phyloP scores from a whole-genome alignment of 2,797 vertebrate genomes.

The Ctenochaetus hawaiiensis region DNA sequence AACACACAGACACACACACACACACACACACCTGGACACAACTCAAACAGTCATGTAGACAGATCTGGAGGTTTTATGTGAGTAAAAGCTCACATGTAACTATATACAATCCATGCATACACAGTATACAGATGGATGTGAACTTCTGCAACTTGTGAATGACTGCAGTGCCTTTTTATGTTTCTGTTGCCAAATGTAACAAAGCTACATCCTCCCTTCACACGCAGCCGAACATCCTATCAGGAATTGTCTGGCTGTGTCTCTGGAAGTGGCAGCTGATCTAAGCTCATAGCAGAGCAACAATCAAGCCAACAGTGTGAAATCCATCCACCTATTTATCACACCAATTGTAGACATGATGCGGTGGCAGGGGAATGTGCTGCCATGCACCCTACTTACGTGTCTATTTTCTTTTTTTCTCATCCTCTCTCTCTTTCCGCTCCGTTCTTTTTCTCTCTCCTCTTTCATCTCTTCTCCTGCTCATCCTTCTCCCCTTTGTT shows the following conservation, averaged over 20 bases:
- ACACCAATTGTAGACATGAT: constrained; percentile 64
- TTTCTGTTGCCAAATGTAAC: constrained; percentile 66
- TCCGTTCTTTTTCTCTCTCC: neutral
- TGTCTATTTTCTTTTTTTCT: constrained; percentile 28
- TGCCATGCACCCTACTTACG: constrained; percentile 44
- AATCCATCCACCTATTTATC: constrained; percentile 68
- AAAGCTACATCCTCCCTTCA: constrained; percentile 67
- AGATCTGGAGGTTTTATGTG: constrained; percentile 31
- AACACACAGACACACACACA: constrained; percentile 46
- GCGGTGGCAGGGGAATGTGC: constrained; percentile 68
- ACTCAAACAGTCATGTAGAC: constrained; percentile 32
- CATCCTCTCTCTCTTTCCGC: too few species aligned
- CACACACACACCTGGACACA: constrained; percentile 31
- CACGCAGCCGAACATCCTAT: constrained; percentile 66
- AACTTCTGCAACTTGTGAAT: constrained; percentile 36
- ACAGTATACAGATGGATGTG: constrained; percentile 1
- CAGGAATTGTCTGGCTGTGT: constrained; percentile 68
- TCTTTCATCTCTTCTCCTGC: constrained; percentile 23
- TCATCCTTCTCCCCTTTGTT: constrained; percentile 9
- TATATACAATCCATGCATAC: constrained; percentile 1
- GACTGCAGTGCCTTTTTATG: constrained; percentile 34
- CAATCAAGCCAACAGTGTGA: constrained; percentile 55
- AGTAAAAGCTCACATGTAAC: constrained; percentile 8
- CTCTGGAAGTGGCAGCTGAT: constrained; percentile 63
- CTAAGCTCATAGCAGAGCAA: constrained; percentile 64